phyloP scores from a whole-genome alignment of 1,140 invertebrate species.

The Drosophila eugracilis region DNA sequence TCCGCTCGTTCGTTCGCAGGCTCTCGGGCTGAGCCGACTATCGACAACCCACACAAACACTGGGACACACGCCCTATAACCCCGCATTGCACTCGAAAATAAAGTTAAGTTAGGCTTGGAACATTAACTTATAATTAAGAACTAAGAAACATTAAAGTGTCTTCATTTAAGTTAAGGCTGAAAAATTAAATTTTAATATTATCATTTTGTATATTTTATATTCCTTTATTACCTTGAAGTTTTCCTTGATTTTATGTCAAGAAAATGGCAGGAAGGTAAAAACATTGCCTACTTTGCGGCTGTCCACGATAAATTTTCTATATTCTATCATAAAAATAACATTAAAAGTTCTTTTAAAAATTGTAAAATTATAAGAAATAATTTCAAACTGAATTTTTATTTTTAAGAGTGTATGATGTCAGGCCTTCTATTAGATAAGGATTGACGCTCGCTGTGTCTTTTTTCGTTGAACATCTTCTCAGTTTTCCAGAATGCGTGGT shows the following conservation, averaged over 20 bases:
- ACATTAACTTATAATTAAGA: too few species aligned
- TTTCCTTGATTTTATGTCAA: too few species aligned
- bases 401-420: slow-evolving; percentile 10
- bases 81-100: slow-evolving; percentile 9
- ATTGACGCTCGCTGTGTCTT: slow-evolving; percentile 21
- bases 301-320: neutral
- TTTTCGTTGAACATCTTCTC: slow-evolving; percentile 29
- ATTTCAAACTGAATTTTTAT: too few species aligned
- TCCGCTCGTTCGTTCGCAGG: slow-evolving; percentile 47
- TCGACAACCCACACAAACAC: slow-evolving; percentile 27
- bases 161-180: neutral
- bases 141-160: too few species aligned
- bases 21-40: slow-evolving; percentile 38
- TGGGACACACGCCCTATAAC: neutral
- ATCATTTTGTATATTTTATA: too few species aligned
- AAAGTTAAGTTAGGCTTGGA: too few species aligned
- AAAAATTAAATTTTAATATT: too few species aligned
- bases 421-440: slow-evolving; percentile 27
- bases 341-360: too few species aligned
- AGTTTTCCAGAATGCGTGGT: slow-evolving; percentile 46
- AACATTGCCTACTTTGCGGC: neutral
- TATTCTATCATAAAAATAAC: too few species aligned
- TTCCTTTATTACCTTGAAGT: too few species aligned
- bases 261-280: too few species aligned
- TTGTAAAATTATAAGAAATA: too few species aligned